A percentile compares a stretch with the other conserved stretches of the same genome.
phyloP scores from a whole-genome alignment of 2,888 invertebrate species.

The Sisyra terminalis region DNA sequence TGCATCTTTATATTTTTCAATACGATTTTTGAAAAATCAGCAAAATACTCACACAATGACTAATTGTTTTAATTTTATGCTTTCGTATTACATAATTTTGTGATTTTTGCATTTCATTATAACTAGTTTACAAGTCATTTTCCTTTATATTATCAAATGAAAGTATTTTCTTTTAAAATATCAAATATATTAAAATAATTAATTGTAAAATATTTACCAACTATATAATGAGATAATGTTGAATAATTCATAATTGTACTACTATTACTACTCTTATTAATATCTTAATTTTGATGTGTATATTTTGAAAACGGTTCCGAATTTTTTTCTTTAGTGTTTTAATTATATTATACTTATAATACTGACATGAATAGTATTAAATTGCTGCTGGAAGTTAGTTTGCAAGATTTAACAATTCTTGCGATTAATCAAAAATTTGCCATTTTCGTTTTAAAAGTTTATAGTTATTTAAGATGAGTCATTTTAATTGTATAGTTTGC shows the following conservation, averaged over 20 bases:
- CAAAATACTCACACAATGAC: too few species aligned
- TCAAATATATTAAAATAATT: background rate
- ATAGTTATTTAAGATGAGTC: background rate
- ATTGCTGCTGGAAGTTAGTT: background rate
- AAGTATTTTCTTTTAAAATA: background rate
- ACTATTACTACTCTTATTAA: background rate
- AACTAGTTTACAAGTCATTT: too few species aligned
- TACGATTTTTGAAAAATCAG: too few species aligned
- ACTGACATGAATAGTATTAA: background rate
- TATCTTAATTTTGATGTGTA: constrained; percentile 6
- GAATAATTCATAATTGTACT: constrained; percentile 4
- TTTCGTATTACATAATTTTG: too few species aligned
- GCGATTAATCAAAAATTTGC: background rate
- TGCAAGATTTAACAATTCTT: background rate
- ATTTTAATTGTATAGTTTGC: background rate
- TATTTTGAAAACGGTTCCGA: constrained; percentile 3
- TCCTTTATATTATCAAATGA: background rate
- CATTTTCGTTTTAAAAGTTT: background rate
- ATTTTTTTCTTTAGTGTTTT: constrained; percentile 1
- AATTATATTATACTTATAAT: background rate
- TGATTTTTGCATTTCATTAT: too few species aligned
- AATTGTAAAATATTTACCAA: constrained; percentile 1
- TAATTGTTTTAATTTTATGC: too few species aligned
- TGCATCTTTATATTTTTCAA: too few species aligned
- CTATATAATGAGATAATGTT: constrained; percentile 1